A percentile compares a stretch with the other conserved stretches of the same genome.
Evolutionary conservation across 1,140 invertebrate species (phyloP).

Genomic region (Psix sp.): DNA sequence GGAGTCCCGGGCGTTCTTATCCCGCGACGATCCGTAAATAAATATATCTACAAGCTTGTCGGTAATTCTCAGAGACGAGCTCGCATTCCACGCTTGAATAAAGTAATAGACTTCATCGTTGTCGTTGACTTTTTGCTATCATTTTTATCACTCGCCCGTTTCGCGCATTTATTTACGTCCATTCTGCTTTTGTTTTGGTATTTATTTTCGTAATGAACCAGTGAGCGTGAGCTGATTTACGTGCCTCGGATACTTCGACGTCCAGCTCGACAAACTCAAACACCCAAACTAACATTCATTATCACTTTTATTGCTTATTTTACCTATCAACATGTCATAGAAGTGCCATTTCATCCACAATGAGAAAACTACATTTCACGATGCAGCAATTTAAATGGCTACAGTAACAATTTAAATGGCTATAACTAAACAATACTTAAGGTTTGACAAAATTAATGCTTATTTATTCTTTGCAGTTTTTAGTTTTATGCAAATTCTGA

Average conservation of each 20-base stretch:
- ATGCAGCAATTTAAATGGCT: too few species aligned
- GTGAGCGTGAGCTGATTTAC: constrained; percentile 39
- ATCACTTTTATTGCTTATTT: neutral
- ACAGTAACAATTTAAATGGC: too few species aligned
- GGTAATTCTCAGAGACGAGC: constrained; percentile 57
- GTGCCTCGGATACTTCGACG: constrained; percentile 21
- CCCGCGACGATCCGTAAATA: constrained; percentile 59
- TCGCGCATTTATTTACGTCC: constrained; percentile 40
- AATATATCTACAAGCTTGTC: constrained; percentile 60
- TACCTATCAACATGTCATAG: neutral
- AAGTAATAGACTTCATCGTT: constrained; percentile 28
- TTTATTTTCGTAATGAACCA: constrained; percentile 54
- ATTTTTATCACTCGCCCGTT: constrained; percentile 45
- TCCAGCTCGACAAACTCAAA: neutral
- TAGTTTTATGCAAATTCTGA: too few species aligned
- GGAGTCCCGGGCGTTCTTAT: constrained; percentile 59
- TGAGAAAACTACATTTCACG: too few species aligned
- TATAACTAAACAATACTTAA: too few species aligned
- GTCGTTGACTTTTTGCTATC: constrained; percentile 50
- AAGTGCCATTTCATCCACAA: too few species aligned
- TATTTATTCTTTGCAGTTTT: too few species aligned
- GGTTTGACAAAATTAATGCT: too few species aligned
- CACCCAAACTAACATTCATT: neutral
- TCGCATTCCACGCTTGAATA: constrained; percentile 57
- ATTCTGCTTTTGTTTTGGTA: constrained; percentile 49